Evolutionary conservation across 2,888 invertebrate species (phyloP), one percentile per base, ranked within the genome.

Genomic region (Agrotis clavis): DNA sequence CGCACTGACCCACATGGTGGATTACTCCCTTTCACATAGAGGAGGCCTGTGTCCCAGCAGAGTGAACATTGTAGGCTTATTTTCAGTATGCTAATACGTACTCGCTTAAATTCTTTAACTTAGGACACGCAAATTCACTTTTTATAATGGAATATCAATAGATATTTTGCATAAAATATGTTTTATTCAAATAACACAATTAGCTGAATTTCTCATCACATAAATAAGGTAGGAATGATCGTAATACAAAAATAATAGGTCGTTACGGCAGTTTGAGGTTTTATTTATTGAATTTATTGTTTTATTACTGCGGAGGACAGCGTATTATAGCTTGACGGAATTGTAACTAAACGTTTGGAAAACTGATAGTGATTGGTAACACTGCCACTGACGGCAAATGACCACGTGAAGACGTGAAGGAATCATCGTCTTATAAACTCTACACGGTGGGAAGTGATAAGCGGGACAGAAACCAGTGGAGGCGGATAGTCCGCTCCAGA

Each of bases 121-220:
- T 51, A 16, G 4, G 14, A 14, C 48, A n/a, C 18, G 25, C 14
- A 0, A 54, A 68, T 1, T 51, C 7, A 48, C n/a, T 60, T 56
- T 41, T 50, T 50, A 35, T 73, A 79, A 54, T 73, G 30, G 57
- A 63, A 64, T 60, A 53, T 59, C 53, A 73, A 75, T 79, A 51
- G 21, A 50, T 45, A 53, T 62, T 79, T 57, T 53, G 13, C 53
- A 74, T 62, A 57, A 79, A 59, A 61, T 53, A 61, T 76, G 41
- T 50, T 80, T 74, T 67, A 78, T 78, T 78, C 51, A 68, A 54
- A 68, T n/a, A 57, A 35, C 54, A 70, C 47, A 80, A 80, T 83
- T 68, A 75, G 14, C 30, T 13, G 11, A 60, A 56, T 61, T 73
- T 64, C 54, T 79, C 60, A 70, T 62, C 68, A 79, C 70, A 51